Evolutionary conservation across 1,140 invertebrate genomes (phyloP).

Genomic region (Ephestia elutella): DNA sequence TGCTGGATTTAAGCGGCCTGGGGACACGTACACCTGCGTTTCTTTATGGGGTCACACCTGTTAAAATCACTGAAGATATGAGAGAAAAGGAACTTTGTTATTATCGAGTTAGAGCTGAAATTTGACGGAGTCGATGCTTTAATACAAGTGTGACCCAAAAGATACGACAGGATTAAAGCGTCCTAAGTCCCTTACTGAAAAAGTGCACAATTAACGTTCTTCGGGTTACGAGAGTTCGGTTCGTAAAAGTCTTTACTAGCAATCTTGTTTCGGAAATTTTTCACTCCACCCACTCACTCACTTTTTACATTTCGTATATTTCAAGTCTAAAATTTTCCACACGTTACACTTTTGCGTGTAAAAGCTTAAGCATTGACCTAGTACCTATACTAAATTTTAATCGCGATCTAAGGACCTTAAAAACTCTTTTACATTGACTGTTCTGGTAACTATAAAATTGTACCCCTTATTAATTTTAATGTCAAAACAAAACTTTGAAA

Average conservation of each 20-base stretch:
- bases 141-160: slow-evolving; percentile 8
- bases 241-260: neutral
- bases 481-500: neutral
- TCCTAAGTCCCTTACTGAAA: neutral
- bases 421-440: neutral
- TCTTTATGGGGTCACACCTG: slow-evolving; percentile 41
- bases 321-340: neutral
- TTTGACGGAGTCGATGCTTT: neutral
- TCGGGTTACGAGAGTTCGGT: neutral
- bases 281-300: neutral
- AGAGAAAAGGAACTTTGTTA: slow-evolving; percentile 4
- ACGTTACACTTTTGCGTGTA: too few species aligned
- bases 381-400: too few species aligned
- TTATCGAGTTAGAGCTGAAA: neutral
- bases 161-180: slow-evolving; percentile 4
- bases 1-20: slow-evolving; percentile 43
- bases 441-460: too few species aligned
- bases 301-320: neutral
- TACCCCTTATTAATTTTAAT: too few species aligned
- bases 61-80: slow-evolving; percentile 18
- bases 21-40: slow-evolving; percentile 43
- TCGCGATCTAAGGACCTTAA: too few species aligned
- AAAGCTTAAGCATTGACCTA: too few species aligned
- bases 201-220: neutral
- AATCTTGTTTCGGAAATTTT: neutral